Evolutionary conservation across 2,113 vertebrate genomes (phyloP).

Genomic region (Hystrix cristata): DNA sequence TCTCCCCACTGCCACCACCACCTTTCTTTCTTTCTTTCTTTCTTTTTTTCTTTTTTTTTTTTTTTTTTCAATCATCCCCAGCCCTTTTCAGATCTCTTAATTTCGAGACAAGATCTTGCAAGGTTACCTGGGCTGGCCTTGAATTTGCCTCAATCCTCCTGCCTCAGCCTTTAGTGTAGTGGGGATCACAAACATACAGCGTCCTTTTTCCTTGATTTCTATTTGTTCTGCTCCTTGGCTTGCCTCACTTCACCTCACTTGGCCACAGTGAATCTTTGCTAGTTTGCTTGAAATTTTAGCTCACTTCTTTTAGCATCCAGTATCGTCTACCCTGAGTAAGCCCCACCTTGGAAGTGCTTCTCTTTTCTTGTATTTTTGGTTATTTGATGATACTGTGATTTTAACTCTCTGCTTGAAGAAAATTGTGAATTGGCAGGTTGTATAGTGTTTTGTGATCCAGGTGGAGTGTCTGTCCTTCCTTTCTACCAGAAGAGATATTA

Average conservation of each 20-base stretch:
- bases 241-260: background rate
- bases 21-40: background rate
- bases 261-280: background rate
- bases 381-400: background rate
- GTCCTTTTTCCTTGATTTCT: background rate
- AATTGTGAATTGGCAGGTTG: background rate
- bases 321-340: background rate
- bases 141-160: background rate
- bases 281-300: conserved; percentile 10
- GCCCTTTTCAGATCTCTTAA: too few species aligned
- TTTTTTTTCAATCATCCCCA: background rate
- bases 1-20: background rate
- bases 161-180: background rate
- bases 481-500: background rate
- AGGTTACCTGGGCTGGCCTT: background rate
- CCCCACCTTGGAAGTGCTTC: background rate
- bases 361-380: background rate
- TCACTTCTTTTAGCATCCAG: background rate
- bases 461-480: conserved; percentile 1
- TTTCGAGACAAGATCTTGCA: background rate
- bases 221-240: background rate
- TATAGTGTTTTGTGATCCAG: background rate
- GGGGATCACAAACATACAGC: background rate
- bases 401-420: background rate
- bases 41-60: background rate